These are phyloP conservation scores for Gerosis bhagava DNA, from an alignment of 2,888 invertebrate genomes.

Conservation along the genomic window DNA sequence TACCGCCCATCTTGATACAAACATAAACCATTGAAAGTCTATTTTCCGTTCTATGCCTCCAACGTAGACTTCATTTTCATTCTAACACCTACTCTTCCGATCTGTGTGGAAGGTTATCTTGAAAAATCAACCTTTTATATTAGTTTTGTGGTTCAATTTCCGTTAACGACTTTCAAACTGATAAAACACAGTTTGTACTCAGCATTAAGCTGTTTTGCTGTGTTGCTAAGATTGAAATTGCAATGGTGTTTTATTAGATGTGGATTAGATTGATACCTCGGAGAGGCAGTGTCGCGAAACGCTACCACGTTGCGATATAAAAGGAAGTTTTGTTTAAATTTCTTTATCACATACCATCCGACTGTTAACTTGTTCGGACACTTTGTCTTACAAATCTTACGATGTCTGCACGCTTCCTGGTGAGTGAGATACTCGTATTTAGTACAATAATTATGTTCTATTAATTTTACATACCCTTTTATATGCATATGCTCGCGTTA, in stretches of 20 bases:
- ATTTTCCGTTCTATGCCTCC: conserved; percentile 11
- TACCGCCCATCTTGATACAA: conserved; percentile 16
- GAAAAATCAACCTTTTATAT: conserved; percentile 39
- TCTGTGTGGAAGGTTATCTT: conserved; percentile 3
- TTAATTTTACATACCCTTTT: neutral
- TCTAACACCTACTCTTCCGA: neutral
- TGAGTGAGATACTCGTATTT: conserved; percentile 58
- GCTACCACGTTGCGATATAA: conserved; percentile 78
- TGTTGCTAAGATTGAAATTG: conserved; percentile 29
- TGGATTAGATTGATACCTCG: conserved; percentile 49
- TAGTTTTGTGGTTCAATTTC: conserved; percentile 41
- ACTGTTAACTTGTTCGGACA: conserved; percentile 61
- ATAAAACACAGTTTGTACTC: conserved; percentile 7
- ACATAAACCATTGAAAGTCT: conserved; percentile 4
- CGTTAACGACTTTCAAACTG: conserved; percentile 23
- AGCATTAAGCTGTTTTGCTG: conserved; percentile 10
- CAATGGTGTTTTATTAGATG: conserved; percentile 29
- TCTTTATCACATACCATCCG: conserved; percentile 74
- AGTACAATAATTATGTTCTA: neutral
- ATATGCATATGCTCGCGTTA: conserved; percentile 5
- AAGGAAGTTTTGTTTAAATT: conserved; percentile 78
- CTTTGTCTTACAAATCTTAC: conserved; percentile 45
- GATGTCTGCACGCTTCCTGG: conserved; percentile 78
- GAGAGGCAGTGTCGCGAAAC: conserved; percentile 78
- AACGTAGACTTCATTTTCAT: conserved; percentile 26